Evolutionary conservation across 1,140 invertebrate species (phyloP), one percentile per base, ranked within the genome.

Genomic region (Papilio glaucus): DNA sequence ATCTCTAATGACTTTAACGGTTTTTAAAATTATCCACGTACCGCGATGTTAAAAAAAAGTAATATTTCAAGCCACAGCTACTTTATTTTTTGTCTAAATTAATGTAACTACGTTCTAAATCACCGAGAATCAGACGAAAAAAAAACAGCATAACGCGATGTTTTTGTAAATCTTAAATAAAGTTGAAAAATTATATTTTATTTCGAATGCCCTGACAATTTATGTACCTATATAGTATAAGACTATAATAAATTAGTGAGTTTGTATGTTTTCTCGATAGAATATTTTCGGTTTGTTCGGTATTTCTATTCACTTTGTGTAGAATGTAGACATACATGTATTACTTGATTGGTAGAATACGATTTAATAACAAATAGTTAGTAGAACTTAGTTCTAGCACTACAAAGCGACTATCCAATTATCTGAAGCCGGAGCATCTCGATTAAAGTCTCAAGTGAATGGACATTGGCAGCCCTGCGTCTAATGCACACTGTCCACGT

Each of bases 401-500:
- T 18, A 53, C 39, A 18, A 53, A 10, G 21, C 18, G 18, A 24
- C 21, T 21, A 49, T 53, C 18, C 18, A 53, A 53, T 53, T 53
- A 13, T 53, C 9, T 53, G 21, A 6, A 33, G 29, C 29, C 6
- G 29, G 29, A n/a, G n/a, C n/a, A 49, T 24, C 1, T 3, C 21
- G 10, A 53, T 49, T 49, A 15, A 21, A 63, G 13, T 37, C 13
- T 49, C 15, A 15, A 33, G n/a, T 1, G n/a, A 21, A 37, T 38
- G n/a, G 29, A 24, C 57, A 60, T 57, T 61, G 72, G n/a, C 77
- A 82, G 63, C 82, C 84, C 85, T 85, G 79, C 18, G 60, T 37
- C 42, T 73, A 78, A 73, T 75, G 77, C 73, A 83, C 60, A 78
- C 80, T 74, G 79, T 75, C 61, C 85, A 86, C 83, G 84, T 82